Percentiles rank a stretch among this genome's conserved stretches.
phyloP scores from a whole-genome alignment of 1,140 invertebrate species.

The Drosophila teissieri region DNA sequence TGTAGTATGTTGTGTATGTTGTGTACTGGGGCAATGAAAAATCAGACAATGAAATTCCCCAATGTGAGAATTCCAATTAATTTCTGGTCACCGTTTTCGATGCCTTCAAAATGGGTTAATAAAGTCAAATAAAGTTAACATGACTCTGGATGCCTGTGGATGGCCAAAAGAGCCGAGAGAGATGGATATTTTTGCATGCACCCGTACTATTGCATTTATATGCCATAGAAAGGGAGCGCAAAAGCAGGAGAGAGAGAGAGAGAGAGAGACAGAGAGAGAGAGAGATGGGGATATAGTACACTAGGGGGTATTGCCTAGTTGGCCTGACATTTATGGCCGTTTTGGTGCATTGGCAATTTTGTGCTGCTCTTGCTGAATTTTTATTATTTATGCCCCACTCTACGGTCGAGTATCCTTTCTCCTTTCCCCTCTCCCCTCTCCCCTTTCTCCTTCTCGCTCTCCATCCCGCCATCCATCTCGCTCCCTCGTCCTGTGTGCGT shows the following conservation, averaged over 20 bases:
- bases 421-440: neutral
- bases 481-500: conserved; percentile 4
- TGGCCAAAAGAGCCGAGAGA: neutral
- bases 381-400: conserved; percentile 63
- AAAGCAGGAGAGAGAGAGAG: neutral
- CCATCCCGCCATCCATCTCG: neutral
- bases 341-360: conserved; percentile 67
- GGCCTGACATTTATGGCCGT: conserved; percentile 61
- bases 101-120: conserved; percentile 77
- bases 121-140: conserved; percentile 75
- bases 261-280: neutral
- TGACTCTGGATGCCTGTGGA: conserved; percentile 3
- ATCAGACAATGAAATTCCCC: conserved; percentile 58
- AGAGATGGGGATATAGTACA: neutral
- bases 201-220: neutral
- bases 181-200: too few relatives aligned
- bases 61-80: conserved; percentile 78
- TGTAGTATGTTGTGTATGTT: conserved; percentile 1
- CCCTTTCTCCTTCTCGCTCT: too few relatives aligned
- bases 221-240: neutral
- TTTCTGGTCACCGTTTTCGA: conserved; percentile 72
- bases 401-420: conserved; percentile 1
- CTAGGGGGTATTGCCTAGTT: conserved; percentile 50
- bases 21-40: conserved; percentile 37
- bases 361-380: conserved; percentile 67